Evolutionary conservation across 2,113 vertebrate genomes (phyloP), one percentile per base, ranked within the genome.

Genomic region (Antigone vipio): DNA sequence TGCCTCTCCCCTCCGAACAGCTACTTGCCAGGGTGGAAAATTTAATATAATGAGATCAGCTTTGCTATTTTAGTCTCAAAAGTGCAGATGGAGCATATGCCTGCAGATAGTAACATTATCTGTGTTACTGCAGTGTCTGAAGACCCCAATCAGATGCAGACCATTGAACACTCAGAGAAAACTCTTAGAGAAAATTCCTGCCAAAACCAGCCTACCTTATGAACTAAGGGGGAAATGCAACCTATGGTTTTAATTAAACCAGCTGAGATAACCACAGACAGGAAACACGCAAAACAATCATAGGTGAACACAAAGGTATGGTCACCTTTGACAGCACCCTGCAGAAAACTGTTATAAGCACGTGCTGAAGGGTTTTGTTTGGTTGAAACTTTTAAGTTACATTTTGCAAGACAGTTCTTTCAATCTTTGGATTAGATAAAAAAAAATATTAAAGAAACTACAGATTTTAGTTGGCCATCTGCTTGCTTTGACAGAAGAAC

Each of bases 31-130:
- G 40, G 21, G 34, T 64, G 27, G 45, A 81, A 93, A 91, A 81
- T 60, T 60, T 60, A 60, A 35, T 72, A 67, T 32, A 71, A 66
- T 59, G 84, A 92, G 76, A 91, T 89, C 40, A 55, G 68, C 60
- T 94, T 91, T 87, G 52, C 64, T 85, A 56, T 91, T 95, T 92
- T 42, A 88, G 85, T 60, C 85, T 75, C 52, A 84, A 73, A 88
- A 92, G 72, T 35, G 45, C 40, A 89, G 69, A 78, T 56, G 53
- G 58, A 95, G 35, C 30, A 32, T 44, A 53, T 52, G 52, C 30
- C 64, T 87, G 29, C 40, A 91, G 34, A 91, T 6, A 56, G n/a
- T 10, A 85, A 81, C 15, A 14, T 44, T 87, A 56, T 75, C 66
- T 63, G 42, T 75, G 74, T 87, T 91, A 55, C 27, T 81, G 68